phyloP scores from a whole-genome alignment of 2,113 vertebrate species.

The Prunella fulvescens region DNA sequence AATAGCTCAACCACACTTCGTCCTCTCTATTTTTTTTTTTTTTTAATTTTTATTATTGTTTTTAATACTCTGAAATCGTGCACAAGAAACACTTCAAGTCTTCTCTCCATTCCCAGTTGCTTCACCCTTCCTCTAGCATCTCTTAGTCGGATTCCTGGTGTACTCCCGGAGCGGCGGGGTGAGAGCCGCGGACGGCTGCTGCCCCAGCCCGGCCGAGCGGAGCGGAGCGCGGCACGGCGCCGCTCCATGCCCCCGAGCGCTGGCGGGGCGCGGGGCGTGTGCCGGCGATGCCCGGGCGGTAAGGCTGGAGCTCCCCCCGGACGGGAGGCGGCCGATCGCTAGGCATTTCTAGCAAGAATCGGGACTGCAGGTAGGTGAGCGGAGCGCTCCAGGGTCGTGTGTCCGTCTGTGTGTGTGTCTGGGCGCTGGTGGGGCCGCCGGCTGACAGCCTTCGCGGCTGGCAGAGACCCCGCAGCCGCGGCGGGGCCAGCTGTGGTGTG shows the following conservation, averaged over 20 bases:
- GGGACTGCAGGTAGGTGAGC: conserved; percentile 74
- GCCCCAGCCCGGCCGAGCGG: not conserved
- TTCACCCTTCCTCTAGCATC: not conserved
- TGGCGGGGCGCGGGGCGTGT: conserved; percentile 70
- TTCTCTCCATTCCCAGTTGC: not conserved
- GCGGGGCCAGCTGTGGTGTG: not conserved
- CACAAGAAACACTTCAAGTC: not conserved
- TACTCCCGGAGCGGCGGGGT: not conserved
- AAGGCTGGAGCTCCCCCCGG: conserved; percentile 61
- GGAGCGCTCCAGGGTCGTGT: not conserved
- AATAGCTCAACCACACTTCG: not conserved
- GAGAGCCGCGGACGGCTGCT: not conserved
- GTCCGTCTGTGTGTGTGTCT: not conserved
- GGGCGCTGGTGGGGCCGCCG: not conserved
- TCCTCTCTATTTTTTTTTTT: not conserved
- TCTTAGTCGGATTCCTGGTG: not conserved
- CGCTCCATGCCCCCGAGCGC: conserved; percentile 60
- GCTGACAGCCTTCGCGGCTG: not conserved
- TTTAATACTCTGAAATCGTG: not conserved
- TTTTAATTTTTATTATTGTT: not conserved
- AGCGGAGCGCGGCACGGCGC: not conserved
- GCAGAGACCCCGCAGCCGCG: not conserved
- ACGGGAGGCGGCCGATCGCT: conserved; percentile 69
- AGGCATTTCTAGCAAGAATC: conserved; percentile 74
- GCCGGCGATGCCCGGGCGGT: conserved; percentile 77